These are phyloP conservation scores for Spea hammondii DNA, from an alignment of 2,797 vertebrate genomes.

Conservation along the genomic window DNA sequence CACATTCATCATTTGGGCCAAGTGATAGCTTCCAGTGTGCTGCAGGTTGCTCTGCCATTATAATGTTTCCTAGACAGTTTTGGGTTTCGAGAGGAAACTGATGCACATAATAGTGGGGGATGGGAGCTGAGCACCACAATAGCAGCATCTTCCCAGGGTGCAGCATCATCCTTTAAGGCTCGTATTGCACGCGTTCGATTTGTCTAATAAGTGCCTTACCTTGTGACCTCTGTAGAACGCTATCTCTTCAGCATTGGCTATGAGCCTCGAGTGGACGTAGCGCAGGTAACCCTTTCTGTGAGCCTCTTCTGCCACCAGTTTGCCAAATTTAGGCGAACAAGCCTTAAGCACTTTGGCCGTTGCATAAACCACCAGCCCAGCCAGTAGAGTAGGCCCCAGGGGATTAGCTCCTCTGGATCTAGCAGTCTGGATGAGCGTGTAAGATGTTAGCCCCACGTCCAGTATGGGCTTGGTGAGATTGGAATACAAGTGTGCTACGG, in stretches of 20 bases:
- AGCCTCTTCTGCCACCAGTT: constrained; percentile 94
- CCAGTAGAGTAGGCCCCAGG: constrained; percentile 84
- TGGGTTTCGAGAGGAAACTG: constrained; percentile 48
- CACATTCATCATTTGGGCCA: no score
- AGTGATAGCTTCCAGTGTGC: no score
- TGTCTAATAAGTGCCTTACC: constrained; percentile 66
- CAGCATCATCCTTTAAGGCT: constrained; percentile 20
- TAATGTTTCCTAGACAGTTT: constrained; percentile 47
- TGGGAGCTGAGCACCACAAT: constrained; percentile 19
- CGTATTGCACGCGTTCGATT: constrained; percentile 38
- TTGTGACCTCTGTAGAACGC: constrained; percentile 97
- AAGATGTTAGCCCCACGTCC: constrained; percentile 92
- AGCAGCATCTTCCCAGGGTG: constrained; percentile 6
- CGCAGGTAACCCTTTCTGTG: constrained; percentile 91
- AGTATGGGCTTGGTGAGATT: constrained; percentile 97
- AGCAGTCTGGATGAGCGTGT: constrained; percentile 91
- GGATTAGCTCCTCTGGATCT: constrained; percentile 87
- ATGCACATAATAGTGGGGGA: constrained; percentile 13
- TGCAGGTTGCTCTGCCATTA: neutral
- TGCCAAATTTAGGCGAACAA: constrained; percentile 92
- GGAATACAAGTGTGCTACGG: constrained; percentile 92
- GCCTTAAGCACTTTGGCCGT: constrained; percentile 90
- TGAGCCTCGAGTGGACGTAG: constrained; percentile 93
- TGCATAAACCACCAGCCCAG: constrained; percentile 87
- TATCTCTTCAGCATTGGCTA: constrained; percentile 95